phyloP scores from a whole-genome alignment of 2,113 vertebrate species.

The Brachirus orientalis region DNA sequence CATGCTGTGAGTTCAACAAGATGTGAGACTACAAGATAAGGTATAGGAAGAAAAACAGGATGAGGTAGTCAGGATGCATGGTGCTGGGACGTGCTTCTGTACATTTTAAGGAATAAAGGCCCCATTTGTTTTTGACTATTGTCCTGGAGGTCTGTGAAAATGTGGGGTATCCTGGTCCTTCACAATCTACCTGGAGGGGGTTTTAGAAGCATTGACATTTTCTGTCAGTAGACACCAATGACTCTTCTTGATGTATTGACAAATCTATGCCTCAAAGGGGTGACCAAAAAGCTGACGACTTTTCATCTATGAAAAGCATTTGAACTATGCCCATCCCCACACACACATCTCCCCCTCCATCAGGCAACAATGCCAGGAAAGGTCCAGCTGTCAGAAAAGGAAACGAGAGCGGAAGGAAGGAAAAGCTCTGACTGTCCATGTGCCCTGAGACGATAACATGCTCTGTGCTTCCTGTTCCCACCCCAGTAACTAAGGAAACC shows the following conservation, averaged over 20 bases:
- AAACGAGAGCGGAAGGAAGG: slow-evolving; percentile 62
- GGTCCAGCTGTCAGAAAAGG: slow-evolving; percentile 73
- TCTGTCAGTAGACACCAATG: background rate
- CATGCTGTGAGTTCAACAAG: slow-evolving; percentile 48
- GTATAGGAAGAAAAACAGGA: slow-evolving; percentile 75
- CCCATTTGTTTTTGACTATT: slow-evolving; percentile 10
- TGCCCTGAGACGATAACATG: slow-evolving; percentile 77
- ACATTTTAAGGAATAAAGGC: background rate
- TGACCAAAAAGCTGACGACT: background rate
- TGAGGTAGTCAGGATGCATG: slow-evolving; percentile 68
- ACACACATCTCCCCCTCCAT: slow-evolving; percentile 19
- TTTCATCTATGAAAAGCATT: slow-evolving; percentile 35
- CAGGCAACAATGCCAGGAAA: slow-evolving; percentile 79
- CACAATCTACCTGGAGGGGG: background rate
- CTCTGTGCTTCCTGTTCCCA: slow-evolving; percentile 63
- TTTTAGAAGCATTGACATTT: background rate
- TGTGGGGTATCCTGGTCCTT: slow-evolving; percentile 17
- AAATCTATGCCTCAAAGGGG: slow-evolving; percentile 4
- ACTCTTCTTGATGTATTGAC: background rate
- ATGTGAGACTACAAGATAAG: slow-evolving; percentile 72
- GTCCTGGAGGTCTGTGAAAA: slow-evolving; percentile 1
- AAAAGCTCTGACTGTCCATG: slow-evolving; percentile 72
- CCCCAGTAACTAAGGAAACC: slow-evolving; percentile 50
- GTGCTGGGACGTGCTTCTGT: slow-evolving; percentile 16
- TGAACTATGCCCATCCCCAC: background rate